A percentile compares a stretch with the other conserved stretches of the same genome.
These are phyloP conservation scores for Cantharis lateralis DNA, from an alignment of 2,888 invertebrate genomes.

Conservation along the genomic window DNA sequence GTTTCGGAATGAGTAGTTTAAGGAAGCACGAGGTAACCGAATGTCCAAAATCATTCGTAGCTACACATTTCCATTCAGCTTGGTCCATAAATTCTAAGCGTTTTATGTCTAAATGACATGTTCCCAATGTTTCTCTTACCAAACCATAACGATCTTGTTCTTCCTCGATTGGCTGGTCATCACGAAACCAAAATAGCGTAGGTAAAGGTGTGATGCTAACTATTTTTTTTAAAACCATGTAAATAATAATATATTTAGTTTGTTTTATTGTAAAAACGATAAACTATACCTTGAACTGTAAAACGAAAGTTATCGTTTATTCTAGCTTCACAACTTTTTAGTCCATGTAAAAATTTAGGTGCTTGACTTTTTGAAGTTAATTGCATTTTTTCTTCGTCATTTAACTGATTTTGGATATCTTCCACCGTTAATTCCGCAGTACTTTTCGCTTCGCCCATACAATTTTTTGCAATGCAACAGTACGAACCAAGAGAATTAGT, in stretches of 20 bases:
- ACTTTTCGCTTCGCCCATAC: constrained; percentile 89
- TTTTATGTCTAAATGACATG: constrained; percentile 73
- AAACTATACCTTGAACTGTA: constrained; percentile 71
- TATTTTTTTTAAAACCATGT: constrained; percentile 44
- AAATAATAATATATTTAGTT: background rate
- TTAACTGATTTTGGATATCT: constrained; percentile 87
- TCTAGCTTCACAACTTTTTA: constrained; percentile 81
- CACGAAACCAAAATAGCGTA: constrained; percentile 83
- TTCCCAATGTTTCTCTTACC: constrained; percentile 70
- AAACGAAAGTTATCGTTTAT: constrained; percentile 83
- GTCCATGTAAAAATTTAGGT: constrained; percentile 79
- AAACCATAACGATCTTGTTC: constrained; percentile 69
- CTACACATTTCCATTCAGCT: constrained; percentile 92
- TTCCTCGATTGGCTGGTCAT: constrained; percentile 77
- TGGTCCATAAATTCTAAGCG: constrained; percentile 82
- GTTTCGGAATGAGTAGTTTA: constrained; percentile 82
- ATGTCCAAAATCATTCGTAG: constrained; percentile 86
- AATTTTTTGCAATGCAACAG: constrained; percentile 86
- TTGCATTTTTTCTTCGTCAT: constrained; percentile 82
- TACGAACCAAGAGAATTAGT: constrained; percentile 89
- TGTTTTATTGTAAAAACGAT: background rate
- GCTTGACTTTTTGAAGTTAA: constrained; percentile 78
- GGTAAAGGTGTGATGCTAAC: constrained; percentile 83
- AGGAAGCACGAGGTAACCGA: constrained; percentile 87
- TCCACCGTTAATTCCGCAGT: constrained; percentile 87